Conservation (phyloP, 2,888 invertebrate genomes). For the Ichneumoninae sp. region DNA sequence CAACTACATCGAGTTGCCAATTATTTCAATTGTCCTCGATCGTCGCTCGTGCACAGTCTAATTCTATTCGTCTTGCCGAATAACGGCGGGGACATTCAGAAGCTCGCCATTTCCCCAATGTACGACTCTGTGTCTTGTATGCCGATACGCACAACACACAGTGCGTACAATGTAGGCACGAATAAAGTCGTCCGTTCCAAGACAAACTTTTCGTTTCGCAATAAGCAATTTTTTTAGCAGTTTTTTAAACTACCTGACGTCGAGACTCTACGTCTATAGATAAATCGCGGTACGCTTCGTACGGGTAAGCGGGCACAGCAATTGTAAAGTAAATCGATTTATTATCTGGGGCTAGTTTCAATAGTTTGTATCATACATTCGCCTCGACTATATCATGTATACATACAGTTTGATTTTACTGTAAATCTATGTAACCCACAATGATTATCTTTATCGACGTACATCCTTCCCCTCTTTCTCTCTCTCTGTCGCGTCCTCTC, state of each 20-base stretch:
- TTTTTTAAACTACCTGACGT: not conserved
- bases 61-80: not conserved
- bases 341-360: conserved; percentile 39
- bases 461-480: too few relatives aligned
- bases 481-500: not conserved
- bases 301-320: not conserved
- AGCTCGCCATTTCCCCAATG: not conserved
- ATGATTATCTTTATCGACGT: conserved; percentile 19
- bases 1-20: not conserved
- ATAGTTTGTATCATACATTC: conserved; percentile 53
- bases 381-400: conserved; percentile 27
- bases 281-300: not conserved
- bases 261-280: not conserved
- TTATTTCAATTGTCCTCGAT: not conserved
- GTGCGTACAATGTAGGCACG: not conserved
- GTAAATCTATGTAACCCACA: conserved; percentile 15
- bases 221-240: not conserved
- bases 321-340: conserved; percentile 57
- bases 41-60: not conserved
- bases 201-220: not conserved
- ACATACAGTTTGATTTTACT: conserved; percentile 26
- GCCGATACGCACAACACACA: too few relatives aligned
- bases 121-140: not conserved
- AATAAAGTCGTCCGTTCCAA: not conserved
- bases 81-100: not conserved